These are phyloP conservation scores for Caenorhabditis drosophilae DNA, from an alignment of 2,888 invertebrate species.

Conservation along the genomic window DNA sequence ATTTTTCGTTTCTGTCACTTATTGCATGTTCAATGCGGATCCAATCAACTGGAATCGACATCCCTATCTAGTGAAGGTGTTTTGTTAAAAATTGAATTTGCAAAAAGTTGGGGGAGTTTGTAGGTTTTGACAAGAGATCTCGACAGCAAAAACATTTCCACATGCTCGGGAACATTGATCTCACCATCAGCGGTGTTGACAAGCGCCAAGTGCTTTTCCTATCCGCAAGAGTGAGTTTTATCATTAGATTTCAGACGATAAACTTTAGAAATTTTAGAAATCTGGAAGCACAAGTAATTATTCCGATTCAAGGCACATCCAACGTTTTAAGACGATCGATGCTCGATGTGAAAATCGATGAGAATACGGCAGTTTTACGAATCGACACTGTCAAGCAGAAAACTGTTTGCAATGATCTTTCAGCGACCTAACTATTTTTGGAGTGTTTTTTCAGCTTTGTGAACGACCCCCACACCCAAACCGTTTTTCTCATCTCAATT, in stretches of 20 bases:
- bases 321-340: conserved; percentile 18
- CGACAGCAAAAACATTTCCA: conserved; percentile 11
- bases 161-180: conserved; percentile 35
- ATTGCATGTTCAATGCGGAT: conserved; percentile 20
- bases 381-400: conserved; percentile 17
- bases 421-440: neutral
- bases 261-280: conserved; percentile 6
- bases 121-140: conserved; percentile 23
- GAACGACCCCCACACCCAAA: conserved; percentile 19
- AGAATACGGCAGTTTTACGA: conserved; percentile 24
- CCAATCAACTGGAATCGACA: conserved; percentile 22
- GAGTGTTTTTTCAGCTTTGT: conserved; percentile 15
- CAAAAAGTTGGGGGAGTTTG: neutral
- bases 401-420: conserved; percentile 1
- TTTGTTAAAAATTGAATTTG: neutral
- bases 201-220: conserved; percentile 28
- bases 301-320: conserved; percentile 2
- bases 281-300: conserved; percentile 13
- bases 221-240: neutral
- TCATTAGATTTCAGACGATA: neutral
- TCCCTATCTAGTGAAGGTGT: conserved; percentile 33
- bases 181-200: conserved; percentile 30
- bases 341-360: conserved; percentile 20
- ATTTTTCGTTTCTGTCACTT: neutral
- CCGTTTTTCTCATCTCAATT: conserved; percentile 18